Base-by-base conservation (phyloP, 1,140 invertebrate species). In the Calliopsis andreniformis region DNA sequence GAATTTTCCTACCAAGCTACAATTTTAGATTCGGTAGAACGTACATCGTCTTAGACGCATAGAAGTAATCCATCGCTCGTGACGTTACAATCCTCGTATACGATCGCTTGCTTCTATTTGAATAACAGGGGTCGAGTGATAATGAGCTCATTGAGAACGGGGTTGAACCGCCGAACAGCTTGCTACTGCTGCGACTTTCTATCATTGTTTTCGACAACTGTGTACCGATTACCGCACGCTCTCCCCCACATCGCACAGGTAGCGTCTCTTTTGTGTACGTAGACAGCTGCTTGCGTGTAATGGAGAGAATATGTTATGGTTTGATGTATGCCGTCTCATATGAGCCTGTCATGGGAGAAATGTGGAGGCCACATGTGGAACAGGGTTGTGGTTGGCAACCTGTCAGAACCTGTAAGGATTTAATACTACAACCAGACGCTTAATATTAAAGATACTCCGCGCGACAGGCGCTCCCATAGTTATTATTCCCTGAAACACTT, bases 351-450 rank as follows among this genome's bases (percentile, higher is more conserved):
- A 80, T 63, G 79, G 35, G 76, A 75, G 79, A 81, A 73, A 79
- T n/a, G 58, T 61, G 71, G 49, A 71, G 67, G 64, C 64, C 70
- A 68, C 63, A 76, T 64, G 66, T 51, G 58, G 45, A 59, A 59
- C 66, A 67, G 45, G 39, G 47, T 76, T 82, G 72, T 69, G 78
- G 66, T 77, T 79, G 62, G 67, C 80, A 82, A 82, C 78, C 78
- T 82, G 80, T 77, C 80, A 72, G 72, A 62, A 82, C 78, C 78
- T 80, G 71, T 67, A 39, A 72, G 51, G 58, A 79, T 69, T 78
- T 79, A 78, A 81, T 79, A 45, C 63, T 55, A 55, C 55, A 25
- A 47, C 25, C 45, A 66, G 28, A 47, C 49, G 47, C 58, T 30
- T 72, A 61, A 32, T 42, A 78, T 73, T 49, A 43, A 49, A 3